These are phyloP conservation scores for Drosophila kambysellisi DNA, from an alignment of 2,888 invertebrate genomes.

Conservation along the genomic window DNA sequence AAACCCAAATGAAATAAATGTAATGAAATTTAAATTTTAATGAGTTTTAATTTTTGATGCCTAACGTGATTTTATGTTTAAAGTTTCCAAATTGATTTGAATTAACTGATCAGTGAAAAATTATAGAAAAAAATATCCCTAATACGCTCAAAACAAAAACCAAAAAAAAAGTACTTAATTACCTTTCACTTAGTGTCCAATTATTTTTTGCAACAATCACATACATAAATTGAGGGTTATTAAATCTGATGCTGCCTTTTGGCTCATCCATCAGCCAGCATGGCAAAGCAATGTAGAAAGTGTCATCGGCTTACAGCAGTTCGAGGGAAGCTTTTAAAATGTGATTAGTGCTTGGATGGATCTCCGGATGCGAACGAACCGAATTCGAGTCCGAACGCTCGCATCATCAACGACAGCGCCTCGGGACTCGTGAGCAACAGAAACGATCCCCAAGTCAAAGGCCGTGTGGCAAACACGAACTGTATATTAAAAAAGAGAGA, in stretches of 20 bases:
- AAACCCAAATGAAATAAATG: not conserved
- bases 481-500: slow-evolving; percentile 1
- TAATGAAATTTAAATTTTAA: too few relatives aligned
- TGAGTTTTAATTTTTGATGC: too few relatives aligned
- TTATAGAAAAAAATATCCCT: not conserved
- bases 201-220: not conserved
- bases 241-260: not conserved
- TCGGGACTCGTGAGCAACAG: slow-evolving; percentile 13
- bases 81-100: not conserved
- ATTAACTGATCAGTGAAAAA: not conserved
- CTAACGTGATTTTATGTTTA: not conserved
- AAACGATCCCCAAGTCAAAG: slow-evolving; percentile 28
- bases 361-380: slow-evolving; percentile 19
- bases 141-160: not conserved
- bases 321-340: slow-evolving; percentile 40
- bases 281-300: slow-evolving; percentile 1
- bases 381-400: not conserved
- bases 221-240: not conserved
- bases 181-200: not conserved
- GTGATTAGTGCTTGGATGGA: slow-evolving; percentile 41
- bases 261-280: not conserved
- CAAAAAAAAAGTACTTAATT: not conserved
- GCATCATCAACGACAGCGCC: slow-evolving; percentile 3
- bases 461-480: slow-evolving; percentile 5
- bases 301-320: slow-evolving; percentile 1